These are phyloP conservation scores for Dendrolimus punctatus DNA, from an alignment of 1,140 invertebrate species.

Conservation along the genomic window DNA sequence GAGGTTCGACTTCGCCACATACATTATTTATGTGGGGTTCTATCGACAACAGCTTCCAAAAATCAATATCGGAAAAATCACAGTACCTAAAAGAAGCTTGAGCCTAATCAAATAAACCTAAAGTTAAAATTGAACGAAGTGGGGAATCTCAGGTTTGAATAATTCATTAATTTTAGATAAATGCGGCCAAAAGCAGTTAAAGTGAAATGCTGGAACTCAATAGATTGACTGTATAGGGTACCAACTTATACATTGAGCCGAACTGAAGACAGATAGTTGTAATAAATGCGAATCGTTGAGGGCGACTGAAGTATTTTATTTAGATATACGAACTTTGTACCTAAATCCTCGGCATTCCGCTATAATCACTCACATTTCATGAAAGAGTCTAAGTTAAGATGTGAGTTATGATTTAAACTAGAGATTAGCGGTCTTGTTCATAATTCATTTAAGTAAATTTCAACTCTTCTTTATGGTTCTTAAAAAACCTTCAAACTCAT, in stretches of 20 bases:
- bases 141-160: constrained; percentile 24
- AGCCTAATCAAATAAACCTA: constrained; percentile 37
- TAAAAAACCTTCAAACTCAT: background rate
- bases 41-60: constrained; percentile 18
- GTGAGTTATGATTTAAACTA: too few relatives aligned
- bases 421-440: background rate
- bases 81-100: constrained; percentile 22
- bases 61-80: constrained; percentile 29
- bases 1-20: constrained; percentile 16
- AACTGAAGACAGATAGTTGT: too few relatives aligned
- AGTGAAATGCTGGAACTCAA: background rate
- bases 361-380: too few relatives aligned
- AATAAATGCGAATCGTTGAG: too few relatives aligned
- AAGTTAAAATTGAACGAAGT: constrained; percentile 39
- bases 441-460: constrained; percentile 2
- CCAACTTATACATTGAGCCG: too few relatives aligned
- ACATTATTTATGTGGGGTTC: constrained; percentile 26
- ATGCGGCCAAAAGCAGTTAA: constrained; percentile 12
- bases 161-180: constrained; percentile 32
- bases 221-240: too few relatives aligned
- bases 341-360: too few relatives aligned
- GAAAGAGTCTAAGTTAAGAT: too few relatives aligned
- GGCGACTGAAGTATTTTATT: too few relatives aligned
- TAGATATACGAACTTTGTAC: too few relatives aligned
- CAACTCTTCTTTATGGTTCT: constrained; percentile 1